Percentiles rank a stretch among this genome's conserved stretches.
Evolutionary conservation across 2,797 vertebrate species (phyloP).

Genomic region (Clarias pachynema): DNA sequence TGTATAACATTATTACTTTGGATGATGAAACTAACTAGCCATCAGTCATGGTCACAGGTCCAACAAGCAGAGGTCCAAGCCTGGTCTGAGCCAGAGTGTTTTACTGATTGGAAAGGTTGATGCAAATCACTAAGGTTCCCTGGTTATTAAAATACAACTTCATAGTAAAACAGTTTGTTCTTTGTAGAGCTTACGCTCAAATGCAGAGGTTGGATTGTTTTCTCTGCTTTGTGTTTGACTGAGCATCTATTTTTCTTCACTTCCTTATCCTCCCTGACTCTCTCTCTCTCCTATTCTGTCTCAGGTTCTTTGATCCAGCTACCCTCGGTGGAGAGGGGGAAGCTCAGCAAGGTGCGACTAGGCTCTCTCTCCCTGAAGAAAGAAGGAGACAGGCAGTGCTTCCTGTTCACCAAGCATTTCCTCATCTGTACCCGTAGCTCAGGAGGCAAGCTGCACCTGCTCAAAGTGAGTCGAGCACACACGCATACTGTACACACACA

Average conservation of each 20-base stretch:
- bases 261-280: constrained; percentile 22
- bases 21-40: not conserved
- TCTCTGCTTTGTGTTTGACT: not conserved
- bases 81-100: not conserved
- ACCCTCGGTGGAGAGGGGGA: constrained; percentile 94
- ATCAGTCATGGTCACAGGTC: not conserved
- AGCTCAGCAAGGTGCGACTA: constrained; percentile 95
- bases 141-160: not conserved
- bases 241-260: not conserved
- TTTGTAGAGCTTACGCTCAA: not conserved
- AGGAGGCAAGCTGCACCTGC: constrained; percentile 94
- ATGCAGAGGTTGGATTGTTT: not conserved
- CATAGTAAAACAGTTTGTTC: not conserved
- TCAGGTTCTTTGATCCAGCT: constrained; percentile 97
- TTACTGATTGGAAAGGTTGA: not conserved
- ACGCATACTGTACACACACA: not conserved
- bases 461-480: constrained; percentile 80
- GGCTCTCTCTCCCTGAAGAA: constrained; percentile 96
- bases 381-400: constrained; percentile 97
- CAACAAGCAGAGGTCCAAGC: not conserved
- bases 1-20: not conserved
- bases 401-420: constrained; percentile 98
- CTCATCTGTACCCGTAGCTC: constrained; percentile 97
- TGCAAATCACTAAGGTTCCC: not conserved
- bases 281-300: constrained; percentile 24